Evolutionary conservation across 2,113 vertebrate species (phyloP).

Genomic region (Callopanchax toddi): DNA sequence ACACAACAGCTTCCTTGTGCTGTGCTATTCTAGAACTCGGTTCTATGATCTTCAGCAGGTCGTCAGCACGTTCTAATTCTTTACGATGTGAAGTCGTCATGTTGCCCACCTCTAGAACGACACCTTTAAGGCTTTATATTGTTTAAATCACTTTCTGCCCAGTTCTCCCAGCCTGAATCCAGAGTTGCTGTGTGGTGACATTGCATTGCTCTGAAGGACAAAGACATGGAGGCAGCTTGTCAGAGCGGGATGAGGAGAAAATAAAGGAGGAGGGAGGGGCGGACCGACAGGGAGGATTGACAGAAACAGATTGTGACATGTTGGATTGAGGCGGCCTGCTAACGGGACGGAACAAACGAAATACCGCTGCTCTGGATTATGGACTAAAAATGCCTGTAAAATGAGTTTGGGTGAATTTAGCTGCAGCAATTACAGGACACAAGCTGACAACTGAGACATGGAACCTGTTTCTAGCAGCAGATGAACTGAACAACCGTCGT

Average conservation of each 20-base stretch:
- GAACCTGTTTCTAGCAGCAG: conserved; percentile 28
- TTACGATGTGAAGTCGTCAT: too few relatives aligned
- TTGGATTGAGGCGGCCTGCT: conserved; percentile 14
- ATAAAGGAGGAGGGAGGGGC: neutral
- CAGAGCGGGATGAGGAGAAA: conserved; percentile 5
- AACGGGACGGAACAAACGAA: conserved; percentile 1
- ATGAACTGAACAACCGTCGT: conserved; percentile 47
- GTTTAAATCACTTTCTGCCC: neutral
- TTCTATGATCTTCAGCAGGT: too few relatives aligned
- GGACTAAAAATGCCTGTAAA: conserved; percentile 1
- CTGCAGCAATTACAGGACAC: conserved; percentile 5
- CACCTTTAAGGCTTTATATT: too few relatives aligned
- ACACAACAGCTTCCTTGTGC: too few relatives aligned
- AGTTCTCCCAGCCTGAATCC: conserved; percentile 10
- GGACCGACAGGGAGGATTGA: conserved; percentile 27
- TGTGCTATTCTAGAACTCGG: too few relatives aligned
- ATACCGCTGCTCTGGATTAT: neutral
- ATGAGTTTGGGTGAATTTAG: conserved; percentile 19
- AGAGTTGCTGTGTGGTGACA: conserved; percentile 25
- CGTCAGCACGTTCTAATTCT: too few relatives aligned
- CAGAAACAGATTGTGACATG: conserved; percentile 38
- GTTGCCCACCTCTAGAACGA: too few relatives aligned
- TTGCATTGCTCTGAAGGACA: conserved; percentile 6
- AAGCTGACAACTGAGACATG: conserved; percentile 30
- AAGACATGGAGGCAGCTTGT: conserved; percentile 30